Base-by-base conservation (phyloP, 2,113 vertebrate genomes). In the Salvelinus namaycush region DNA sequence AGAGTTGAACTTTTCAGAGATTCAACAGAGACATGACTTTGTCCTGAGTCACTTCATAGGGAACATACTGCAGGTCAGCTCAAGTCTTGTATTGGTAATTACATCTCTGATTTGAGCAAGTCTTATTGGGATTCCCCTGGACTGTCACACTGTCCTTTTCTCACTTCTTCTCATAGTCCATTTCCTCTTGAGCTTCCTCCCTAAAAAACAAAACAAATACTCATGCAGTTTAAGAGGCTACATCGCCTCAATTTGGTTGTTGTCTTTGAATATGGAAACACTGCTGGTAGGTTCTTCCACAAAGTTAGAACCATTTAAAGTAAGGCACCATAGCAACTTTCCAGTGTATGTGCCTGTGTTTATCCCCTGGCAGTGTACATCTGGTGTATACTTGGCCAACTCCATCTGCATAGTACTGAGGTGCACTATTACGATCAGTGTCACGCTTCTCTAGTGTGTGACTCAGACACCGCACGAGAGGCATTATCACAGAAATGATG, bases 111-210 rank as follows among this genome's bases (percentile, higher is more conserved):
- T 86, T 81, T 89, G 77, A 79, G 88, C 76, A 90, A 90, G 76
- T 82, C 76, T 54, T 16, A 65, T 22, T 86, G 87, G 83, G 88
- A 91, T 89, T 89, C 84, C 87, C 90, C 86, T 81, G 76, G 72
- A 85, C 89, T 78, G 68, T 79, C 77, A 79, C 65, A 68, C 89
- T 81, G 60, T 84, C 51, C 3, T 54, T 18, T 54, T 54, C 77
- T 87, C 82, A 85, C 81, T 87, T 86, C 89, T 90, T 81, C 70
- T 83, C 70, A 82, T 76, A 77, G 74, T 74, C 77, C 77, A 83
- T 90, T 87, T 90, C 85, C 81, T 86, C 80, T 82, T 12, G 76
- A 83, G 73, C 70, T 79, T 83, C 68, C 83, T 74, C 49, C 64
- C 69, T 22, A 76, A 86, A 78, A 70, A 71, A 73, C 78, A 75